Evolutionary conservation across 2,113 vertebrate species (phyloP).

Genomic region (Pseudopodoces humilis): DNA sequence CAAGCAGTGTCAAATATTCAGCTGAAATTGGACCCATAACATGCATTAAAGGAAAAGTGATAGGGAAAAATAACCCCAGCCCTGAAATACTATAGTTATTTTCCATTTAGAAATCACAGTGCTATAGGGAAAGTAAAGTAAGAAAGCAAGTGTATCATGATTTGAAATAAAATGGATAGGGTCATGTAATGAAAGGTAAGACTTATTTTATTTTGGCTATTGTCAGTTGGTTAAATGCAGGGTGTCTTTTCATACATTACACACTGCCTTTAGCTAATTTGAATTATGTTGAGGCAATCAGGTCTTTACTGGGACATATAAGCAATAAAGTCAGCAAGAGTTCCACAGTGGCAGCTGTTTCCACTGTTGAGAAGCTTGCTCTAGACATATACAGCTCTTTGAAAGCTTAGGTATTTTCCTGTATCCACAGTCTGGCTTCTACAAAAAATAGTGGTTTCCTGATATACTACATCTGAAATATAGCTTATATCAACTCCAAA

Average conservation of each 20-base stretch:
- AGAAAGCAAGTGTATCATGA: neutral
- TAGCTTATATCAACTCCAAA: neutral
- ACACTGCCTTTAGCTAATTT: conserved; percentile 11
- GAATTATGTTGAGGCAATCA: conserved; percentile 11
- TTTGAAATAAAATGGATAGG: conserved; percentile 8
- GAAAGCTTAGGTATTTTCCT: neutral
- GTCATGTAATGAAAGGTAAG: neutral
- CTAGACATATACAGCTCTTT: neutral
- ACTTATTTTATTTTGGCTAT: neutral
- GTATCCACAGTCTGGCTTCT: neutral
- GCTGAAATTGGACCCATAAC: neutral
- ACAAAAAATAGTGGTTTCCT: neutral
- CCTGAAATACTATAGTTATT: neutral
- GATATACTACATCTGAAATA: neutral
- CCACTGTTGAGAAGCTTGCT: neutral
- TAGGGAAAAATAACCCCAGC: accelerated
- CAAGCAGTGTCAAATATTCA: neutral
- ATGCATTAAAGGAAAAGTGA: neutral
- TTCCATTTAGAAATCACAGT: neutral
- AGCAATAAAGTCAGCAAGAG: conserved; percentile 15
- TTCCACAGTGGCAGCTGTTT: neutral
- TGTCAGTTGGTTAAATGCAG: neutral
- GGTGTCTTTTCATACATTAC: conserved; percentile 1
- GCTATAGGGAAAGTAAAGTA: neutral
- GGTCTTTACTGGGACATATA: neutral